Evolutionary conservation across 2,113 vertebrate species (phyloP), one percentile per base, ranked within the genome.

Genomic region (Pseudorhombus dupliciocellatus): DNA sequence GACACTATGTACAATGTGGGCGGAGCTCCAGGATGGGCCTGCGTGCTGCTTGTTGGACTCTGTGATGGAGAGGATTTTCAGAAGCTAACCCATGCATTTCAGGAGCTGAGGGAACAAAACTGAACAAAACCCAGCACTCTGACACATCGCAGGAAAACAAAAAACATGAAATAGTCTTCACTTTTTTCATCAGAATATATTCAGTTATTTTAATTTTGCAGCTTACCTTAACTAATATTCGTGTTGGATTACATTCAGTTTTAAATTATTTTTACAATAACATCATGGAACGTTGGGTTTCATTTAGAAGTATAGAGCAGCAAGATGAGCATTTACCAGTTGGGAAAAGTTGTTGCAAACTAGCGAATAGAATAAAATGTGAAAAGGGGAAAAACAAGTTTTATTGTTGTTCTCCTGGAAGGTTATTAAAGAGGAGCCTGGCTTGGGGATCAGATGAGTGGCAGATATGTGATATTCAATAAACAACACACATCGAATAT

Each of bases 391-490:
- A 30, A 24, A 18, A 20, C 1, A 28, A 7, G 0, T 16, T 15
- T 30, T 11, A 4, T 54, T 75, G 22, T 34, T 50, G 21, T 15
- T 67, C 31, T 42, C 7, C 10, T 56, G 22, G 16, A 3, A 20
- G 11, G 22, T 34, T 10, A 48, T 5, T 58, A 28, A 59, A 59
- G 30, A 51, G 21, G 18, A 31, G 40, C 28, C 18, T 66, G 55
- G 18, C n/a, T 5, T 9, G 42, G 59, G 14, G 25, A 42, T 37
- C 8, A 46, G 18, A 1, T 42, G 55, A 77, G 74, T 44, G 58
- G 22, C 56, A 70, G 61, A 86, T 73, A 73, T 79, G 54, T 75
- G 50, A 75, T 61, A 72, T 76, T 75, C 66, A 73, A 76, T 69
- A 70, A 58, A 78, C 7, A 46, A 30, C 20, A 0, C 0, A 52